Evolutionary conservation across 1,140 invertebrate species (phyloP).

Genomic region (Pseudomyrmex pallidus): DNA sequence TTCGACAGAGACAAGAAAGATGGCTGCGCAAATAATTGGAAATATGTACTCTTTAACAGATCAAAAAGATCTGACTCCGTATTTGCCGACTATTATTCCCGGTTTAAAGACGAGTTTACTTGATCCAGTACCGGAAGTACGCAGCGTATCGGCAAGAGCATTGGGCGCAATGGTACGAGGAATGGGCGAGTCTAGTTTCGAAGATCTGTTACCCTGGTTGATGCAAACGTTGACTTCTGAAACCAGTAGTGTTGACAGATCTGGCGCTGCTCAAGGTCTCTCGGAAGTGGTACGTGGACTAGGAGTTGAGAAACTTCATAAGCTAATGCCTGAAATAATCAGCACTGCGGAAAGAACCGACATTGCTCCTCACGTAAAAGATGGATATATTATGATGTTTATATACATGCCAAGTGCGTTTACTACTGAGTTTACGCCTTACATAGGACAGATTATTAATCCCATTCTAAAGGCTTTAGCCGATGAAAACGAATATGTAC

Average conservation of each 20-base stretch:
- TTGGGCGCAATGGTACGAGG: slow-evolving; percentile 98
- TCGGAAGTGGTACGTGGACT: slow-evolving; percentile 98
- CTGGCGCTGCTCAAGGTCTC: slow-evolving; percentile 98
- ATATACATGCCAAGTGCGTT: slow-evolving; percentile 99
- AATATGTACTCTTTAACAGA: slow-evolving; percentile 99
- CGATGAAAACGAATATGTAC: slow-evolving; percentile 99
- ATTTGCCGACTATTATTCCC: slow-evolving; percentile 98
- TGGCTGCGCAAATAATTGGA: slow-evolving; percentile 99
- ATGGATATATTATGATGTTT: slow-evolving; percentile 99
- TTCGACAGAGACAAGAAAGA: slow-evolving; percentile 98
- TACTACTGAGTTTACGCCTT: slow-evolving; percentile 96
- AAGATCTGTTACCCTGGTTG: slow-evolving; percentile 98
- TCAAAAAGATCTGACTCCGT: slow-evolving; percentile 98
- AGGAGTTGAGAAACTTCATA: slow-evolving; percentile 97
- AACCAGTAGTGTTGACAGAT: slow-evolving; percentile 97
- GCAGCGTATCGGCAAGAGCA: slow-evolving; percentile 96
- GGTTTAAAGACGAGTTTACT: slow-evolving; percentile 98
- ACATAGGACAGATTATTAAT: slow-evolving; percentile 98
- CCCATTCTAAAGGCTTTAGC: slow-evolving; percentile 98
- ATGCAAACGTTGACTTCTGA: slow-evolving; percentile 99
- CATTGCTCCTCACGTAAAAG: slow-evolving; percentile 98
- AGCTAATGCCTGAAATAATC: slow-evolving; percentile 99
- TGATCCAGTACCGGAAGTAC: slow-evolving; percentile 98
- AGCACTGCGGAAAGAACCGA: slow-evolving; percentile 96
- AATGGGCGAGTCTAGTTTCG: slow-evolving; percentile 98